Conservation (phyloP, 1,140 invertebrate genomes). For the Archivesica marissinica region DNA sequence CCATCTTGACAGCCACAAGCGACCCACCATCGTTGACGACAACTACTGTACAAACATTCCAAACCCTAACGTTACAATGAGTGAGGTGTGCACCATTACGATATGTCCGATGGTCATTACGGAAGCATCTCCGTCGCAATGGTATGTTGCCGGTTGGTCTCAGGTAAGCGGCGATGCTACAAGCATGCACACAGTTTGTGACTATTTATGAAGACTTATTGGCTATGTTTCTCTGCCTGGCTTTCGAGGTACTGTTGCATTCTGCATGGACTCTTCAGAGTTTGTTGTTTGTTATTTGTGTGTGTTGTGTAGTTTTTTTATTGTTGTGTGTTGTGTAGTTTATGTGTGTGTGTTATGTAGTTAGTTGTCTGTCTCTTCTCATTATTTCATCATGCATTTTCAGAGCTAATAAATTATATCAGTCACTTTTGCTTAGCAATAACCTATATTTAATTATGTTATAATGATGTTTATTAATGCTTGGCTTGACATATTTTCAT, state of each 20-base stretch:
- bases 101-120: conserved; percentile 51
- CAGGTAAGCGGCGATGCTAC: conserved; percentile 65
- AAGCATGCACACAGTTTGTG: neutral
- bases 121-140: conserved; percentile 39
- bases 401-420: no score
- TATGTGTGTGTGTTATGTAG: neutral
- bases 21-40: conserved; percentile 55
- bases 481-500: no score
- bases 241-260: neutral
- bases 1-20: conserved; percentile 42
- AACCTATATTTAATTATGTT: no score
- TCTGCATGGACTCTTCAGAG: conserved; percentile 9
- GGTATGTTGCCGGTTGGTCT: conserved; percentile 67
- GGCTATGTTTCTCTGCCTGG: neutral
- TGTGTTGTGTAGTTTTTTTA: neutral
- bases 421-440: no score
- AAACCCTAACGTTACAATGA: conserved; percentile 64
- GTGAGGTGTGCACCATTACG: conserved; percentile 66
- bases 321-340: neutral
- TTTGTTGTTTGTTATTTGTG: neutral
- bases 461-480: no score
- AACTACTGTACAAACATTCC: conserved; percentile 58
- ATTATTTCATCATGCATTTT: neutral
- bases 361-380: neutral
- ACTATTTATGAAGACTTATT: neutral